Evolutionary conservation across 2,113 vertebrate species (phyloP).

Genomic region (Tachysurus fulvidraco): DNA sequence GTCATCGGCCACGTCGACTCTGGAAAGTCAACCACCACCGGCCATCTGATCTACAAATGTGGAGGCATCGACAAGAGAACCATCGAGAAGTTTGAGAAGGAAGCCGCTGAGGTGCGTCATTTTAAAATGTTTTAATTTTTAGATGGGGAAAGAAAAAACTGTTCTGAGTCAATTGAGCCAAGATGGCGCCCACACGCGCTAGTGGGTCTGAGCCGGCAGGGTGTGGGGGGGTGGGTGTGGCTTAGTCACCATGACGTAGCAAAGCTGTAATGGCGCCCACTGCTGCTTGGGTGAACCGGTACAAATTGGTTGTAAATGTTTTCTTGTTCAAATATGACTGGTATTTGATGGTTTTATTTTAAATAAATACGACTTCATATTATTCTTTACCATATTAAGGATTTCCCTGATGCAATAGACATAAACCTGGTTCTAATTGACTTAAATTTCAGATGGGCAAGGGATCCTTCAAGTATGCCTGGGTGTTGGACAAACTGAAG

Average conservation of each 20-base stretch:
- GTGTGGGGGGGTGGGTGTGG: constrained; percentile 63
- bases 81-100: constrained; percentile 84
- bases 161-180: constrained; percentile 45
- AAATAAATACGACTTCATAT: background rate
- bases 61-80: constrained; percentile 83
- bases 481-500: constrained; percentile 83
- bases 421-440: background rate
- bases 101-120: constrained; percentile 75
- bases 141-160: background rate
- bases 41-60: constrained; percentile 82
- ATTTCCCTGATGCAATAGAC: no score
- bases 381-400: background rate
- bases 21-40: constrained; percentile 81
- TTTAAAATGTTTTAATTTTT: no score
- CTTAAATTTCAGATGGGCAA: constrained; percentile 79
- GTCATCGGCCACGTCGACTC: constrained; percentile 85
- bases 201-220: constrained; percentile 60
- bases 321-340: background rate
- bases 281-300: background rate
- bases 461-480: constrained; percentile 83
- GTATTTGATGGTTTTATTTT: background rate
- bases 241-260: constrained; percentile 56
- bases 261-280: constrained; percentile 22
- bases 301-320: background rate
- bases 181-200: constrained; percentile 74